Evolutionary conservation across 2,888 invertebrate species (phyloP), one percentile per base, ranked within the genome.

Genomic region (Tanytarsus gracilentus): DNA sequence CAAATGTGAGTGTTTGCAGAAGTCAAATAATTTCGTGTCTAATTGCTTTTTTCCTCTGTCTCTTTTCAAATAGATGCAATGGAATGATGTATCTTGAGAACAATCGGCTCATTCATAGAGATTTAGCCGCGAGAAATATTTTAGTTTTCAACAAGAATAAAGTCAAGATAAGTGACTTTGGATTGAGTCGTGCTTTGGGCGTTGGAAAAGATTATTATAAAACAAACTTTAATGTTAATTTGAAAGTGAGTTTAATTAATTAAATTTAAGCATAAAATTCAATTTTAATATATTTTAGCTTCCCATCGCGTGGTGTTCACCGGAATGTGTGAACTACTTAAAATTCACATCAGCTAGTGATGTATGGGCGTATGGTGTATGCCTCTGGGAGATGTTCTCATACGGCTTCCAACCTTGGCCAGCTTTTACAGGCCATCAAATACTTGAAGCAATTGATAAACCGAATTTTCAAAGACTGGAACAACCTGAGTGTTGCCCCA

Each of bases 311-410:
- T 98, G 98, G 98, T 97, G 97, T 77, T 97, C 98, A 0, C 97
- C 98, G 0, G 98, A 99, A 75, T 95, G 94, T 71, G 97, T 99
- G 66, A 88, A 93, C 65, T 97, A 90, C 72, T 78, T 98, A 62
- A 84, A 92, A 62, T 99, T 99, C 72, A 99, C 98, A 1, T 91
- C 94, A 6, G 86, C 96, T 5, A 94, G 94, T 61, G 99, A 99
- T 70, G 94, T 97, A 0, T 99, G 98, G 98, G 94, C 98, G 0
- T 99, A 87, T 71, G 98, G 92, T 3, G 93, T 97, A 0, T 94
- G 96, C n/a, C 77, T 99, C 1, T 99, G 98, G 98, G 99, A 99
- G 74, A 93, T 98, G 92, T 99, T 98, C 72, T 93, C 94, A 0
- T 98, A 97, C 69, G 98, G 98, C 1, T 93, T 94, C 71, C 96